Percentiles rank a stretch among this genome's conserved stretches.
phyloP scores from a whole-genome alignment of 37 sponge, comb jelly and placozoan species.

The Petrosia ficiformis region DNA sequence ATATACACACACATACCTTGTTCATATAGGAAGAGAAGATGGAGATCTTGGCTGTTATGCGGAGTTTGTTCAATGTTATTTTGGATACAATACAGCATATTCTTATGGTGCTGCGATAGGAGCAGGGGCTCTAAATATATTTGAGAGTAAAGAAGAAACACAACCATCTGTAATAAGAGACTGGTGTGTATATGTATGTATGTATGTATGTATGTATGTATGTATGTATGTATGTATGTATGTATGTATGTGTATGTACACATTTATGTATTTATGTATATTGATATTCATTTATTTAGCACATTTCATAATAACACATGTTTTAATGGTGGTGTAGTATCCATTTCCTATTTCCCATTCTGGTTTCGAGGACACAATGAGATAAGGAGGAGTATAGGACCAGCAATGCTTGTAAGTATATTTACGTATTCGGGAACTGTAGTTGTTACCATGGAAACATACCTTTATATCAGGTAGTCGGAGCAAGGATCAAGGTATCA shows the following conservation, averaged over 20 bases:
- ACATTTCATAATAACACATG: constrained; percentile 1
- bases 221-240: neutral
- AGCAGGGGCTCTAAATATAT: neutral
- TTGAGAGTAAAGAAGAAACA: neutral
- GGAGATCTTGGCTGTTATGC: neutral
- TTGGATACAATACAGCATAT: neutral
- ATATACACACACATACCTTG: no score
- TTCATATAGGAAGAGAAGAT: neutral
- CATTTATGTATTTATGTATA: no score
- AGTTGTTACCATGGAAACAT: neutral
- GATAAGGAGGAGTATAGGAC: constrained; percentile 5
- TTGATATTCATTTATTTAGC: neutral
- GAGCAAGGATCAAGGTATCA: constrained; percentile 6
- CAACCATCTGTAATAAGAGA: neutral
- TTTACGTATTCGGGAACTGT: neutral
- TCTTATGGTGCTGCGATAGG: constrained; percentile 4
- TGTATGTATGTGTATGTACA: neutral
- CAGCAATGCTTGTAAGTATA: constrained; percentile 7
- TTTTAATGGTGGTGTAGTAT: neutral
- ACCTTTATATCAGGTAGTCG: constrained; percentile 23
- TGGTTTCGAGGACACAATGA: neutral
- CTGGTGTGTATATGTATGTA: neutral
- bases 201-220: neutral
- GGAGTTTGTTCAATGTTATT: neutral
- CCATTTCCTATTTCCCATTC: constrained; percentile 3